A percentile compares a stretch with the other conserved stretches of the same genome.
Evolutionary conservation across 1,140 invertebrate species (phyloP).

Genomic region (Caenorhabditis inopinata): DNA sequence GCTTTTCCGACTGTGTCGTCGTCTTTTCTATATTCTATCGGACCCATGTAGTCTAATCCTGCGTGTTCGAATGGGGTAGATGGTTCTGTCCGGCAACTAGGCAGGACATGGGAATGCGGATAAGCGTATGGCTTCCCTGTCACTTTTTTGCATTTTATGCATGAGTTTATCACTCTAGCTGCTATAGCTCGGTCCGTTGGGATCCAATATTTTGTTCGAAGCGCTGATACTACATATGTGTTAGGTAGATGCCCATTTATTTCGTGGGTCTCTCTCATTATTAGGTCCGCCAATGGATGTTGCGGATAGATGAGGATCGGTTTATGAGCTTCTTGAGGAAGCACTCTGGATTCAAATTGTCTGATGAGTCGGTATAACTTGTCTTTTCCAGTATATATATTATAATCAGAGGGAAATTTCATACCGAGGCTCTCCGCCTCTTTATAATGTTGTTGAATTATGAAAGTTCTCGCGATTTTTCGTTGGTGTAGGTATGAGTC

Average conservation of each 20-base stretch:
- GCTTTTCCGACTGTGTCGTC: neutral
- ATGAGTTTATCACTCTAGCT: neutral
- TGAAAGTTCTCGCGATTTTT: no score
- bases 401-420: no score
- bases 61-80: neutral
- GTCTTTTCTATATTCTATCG: neutral
- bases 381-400: no score
- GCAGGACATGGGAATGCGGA: neutral
- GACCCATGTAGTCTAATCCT: neutral
- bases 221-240: neutral
- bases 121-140: neutral
- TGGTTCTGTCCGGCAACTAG: neutral
- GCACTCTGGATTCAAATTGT: no score
- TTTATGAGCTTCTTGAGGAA: no score
- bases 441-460: no score
- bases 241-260: neutral
- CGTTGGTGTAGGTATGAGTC: no score
- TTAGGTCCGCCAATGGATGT: neutral
- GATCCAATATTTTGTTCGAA: neutral
- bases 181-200: neutral
- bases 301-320: no score
- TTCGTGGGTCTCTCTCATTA: neutral
- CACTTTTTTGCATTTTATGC: neutral
- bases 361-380: no score
- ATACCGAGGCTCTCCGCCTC: no score